Evolutionary conservation across 2,888 invertebrate species (phyloP).

Genomic region (Steinernema scapterisci): DNA sequence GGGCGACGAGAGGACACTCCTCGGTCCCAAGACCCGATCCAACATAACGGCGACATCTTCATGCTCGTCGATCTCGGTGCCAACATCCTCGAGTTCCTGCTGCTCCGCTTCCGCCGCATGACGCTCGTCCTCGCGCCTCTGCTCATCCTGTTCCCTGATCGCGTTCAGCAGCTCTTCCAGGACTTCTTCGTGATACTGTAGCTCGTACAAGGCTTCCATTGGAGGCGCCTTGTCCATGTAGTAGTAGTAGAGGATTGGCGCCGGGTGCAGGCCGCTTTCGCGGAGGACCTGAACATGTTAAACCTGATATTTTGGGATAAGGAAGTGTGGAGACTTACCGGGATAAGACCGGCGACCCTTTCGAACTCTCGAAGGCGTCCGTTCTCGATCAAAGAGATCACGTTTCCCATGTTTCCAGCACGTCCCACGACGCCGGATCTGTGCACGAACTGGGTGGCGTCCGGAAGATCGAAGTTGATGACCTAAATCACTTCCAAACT

Average conservation of each 20-base stretch:
- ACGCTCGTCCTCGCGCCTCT: background rate
- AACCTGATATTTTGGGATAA: background rate
- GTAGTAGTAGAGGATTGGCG: slow-evolving; percentile 5
- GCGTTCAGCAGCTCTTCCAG: background rate
- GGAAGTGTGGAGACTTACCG: background rate
- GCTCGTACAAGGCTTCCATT: background rate
- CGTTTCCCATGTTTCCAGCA: background rate
- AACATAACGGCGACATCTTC: too few relatives aligned
- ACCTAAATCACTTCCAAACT: background rate
- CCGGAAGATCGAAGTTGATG: slow-evolving; percentile 19
- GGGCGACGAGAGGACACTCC: too few relatives aligned
- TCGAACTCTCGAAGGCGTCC: background rate
- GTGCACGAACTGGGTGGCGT: background rate
- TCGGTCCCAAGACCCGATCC: too few relatives aligned
- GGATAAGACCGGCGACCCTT: background rate
- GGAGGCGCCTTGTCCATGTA: background rate
- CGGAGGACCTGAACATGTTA: background rate
- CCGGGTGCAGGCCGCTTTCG: background rate
- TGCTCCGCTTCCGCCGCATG: background rate
- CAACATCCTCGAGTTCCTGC: background rate
- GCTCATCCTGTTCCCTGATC: background rate
- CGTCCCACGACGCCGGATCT: background rate
- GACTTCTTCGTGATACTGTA: background rate
- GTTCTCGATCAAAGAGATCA: background rate
- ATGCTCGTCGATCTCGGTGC: too few relatives aligned